phyloP scores from a whole-genome alignment of 2,888 invertebrate species.

The Pyrrhopygopsis socrates region DNA sequence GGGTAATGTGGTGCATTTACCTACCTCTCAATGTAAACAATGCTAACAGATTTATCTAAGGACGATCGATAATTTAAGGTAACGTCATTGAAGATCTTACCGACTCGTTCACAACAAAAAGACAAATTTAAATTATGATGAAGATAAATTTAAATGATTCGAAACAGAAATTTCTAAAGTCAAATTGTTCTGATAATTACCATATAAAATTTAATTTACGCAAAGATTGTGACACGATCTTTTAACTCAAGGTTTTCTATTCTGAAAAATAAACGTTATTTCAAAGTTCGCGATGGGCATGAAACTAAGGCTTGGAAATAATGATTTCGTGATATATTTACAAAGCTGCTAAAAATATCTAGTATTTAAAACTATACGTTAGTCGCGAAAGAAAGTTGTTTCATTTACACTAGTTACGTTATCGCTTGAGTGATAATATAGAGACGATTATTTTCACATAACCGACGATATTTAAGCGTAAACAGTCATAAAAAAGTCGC shows the following conservation, averaged over 20 bases:
- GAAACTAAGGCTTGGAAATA: not conserved
- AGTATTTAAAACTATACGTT: not conserved
- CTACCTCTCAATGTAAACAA: too few relatives aligned
- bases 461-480: not conserved
- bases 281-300: not conserved
- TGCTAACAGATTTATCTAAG: too few relatives aligned
- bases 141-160: not conserved
- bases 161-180: not conserved
- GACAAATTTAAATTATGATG: too few relatives aligned
- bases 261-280: not conserved
- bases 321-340: not conserved
- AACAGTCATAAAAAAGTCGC: too few relatives aligned
- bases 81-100: too few relatives aligned
- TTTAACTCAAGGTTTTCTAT: constrained; percentile 27
- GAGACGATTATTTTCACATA: not conserved
- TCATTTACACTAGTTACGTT: not conserved
- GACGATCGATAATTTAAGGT: too few relatives aligned
- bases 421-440: not conserved
- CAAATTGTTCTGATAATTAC: not conserved
- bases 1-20: too few relatives aligned
- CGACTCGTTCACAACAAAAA: too few relatives aligned
- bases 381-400: not conserved
- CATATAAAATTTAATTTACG: not conserved
- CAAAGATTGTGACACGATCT: not conserved
- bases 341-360: not conserved